Evolutionary conservation across 1,140 invertebrate species (phyloP).

Genomic region (Xylocopa sonorina): DNA sequence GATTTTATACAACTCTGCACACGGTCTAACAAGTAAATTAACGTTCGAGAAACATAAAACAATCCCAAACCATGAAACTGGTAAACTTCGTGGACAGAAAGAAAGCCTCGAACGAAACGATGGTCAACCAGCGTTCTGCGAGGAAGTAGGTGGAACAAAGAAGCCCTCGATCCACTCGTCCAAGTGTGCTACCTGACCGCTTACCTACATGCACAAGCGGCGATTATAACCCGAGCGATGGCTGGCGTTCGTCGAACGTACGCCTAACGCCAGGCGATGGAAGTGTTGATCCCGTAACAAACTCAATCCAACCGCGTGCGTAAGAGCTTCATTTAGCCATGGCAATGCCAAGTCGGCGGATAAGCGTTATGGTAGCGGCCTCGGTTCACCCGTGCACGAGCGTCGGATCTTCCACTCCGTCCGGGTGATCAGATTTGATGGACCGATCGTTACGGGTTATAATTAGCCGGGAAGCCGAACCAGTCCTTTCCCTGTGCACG

Average conservation of each 20-base stretch:
- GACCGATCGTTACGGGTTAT: slow-evolving; percentile 78
- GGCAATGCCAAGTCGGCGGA: slow-evolving; percentile 48
- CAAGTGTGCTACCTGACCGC: too few species aligned
- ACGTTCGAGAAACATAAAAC: neutral
- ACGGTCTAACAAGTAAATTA: neutral
- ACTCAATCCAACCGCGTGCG: slow-evolving; percentile 69
- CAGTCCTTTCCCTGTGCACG: slow-evolving; percentile 21
- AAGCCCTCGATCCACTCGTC: slow-evolving; percentile 40
- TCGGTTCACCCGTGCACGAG: slow-evolving; percentile 2
- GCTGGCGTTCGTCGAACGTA: slow-evolving; percentile 46
- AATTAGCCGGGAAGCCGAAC: slow-evolving; percentile 72
- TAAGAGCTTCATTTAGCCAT: slow-evolving; percentile 76
- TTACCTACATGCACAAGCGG: slow-evolving; percentile 53
- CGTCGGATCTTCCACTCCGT: slow-evolving; percentile 33
- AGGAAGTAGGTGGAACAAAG: slow-evolving; percentile 31
- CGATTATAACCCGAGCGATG: slow-evolving; percentile 59
- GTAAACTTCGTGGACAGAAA: neutral
- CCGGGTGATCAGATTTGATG: slow-evolving; percentile 75
- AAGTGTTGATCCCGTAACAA: slow-evolving; percentile 73
- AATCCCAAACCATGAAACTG: neutral
- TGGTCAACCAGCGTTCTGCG: too few species aligned
- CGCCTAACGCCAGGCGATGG: slow-evolving; percentile 56
- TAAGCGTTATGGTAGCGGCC: slow-evolving; percentile 31
- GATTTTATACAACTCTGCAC: too few species aligned
- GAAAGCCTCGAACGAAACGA: neutral